A percentile compares a stretch with the other conserved stretches of the same genome.
These are phyloP conservation scores for Listrodromus nycthemerus DNA, from an alignment of 2,888 invertebrate species.

Conservation along the genomic window DNA sequence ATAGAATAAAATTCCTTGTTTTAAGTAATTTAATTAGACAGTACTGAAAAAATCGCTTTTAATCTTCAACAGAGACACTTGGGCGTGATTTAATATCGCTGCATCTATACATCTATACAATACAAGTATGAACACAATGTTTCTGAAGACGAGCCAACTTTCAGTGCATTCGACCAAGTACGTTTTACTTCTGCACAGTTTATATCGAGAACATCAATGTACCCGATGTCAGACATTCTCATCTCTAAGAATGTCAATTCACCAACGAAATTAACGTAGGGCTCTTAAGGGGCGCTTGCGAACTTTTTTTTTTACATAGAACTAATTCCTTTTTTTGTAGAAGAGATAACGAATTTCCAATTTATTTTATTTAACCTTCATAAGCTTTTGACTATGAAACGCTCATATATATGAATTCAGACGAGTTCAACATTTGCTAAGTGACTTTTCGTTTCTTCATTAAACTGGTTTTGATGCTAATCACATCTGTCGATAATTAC, in stretches of 20 bases:
- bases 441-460: slow-evolving; percentile 36
- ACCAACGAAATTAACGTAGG: slow-evolving; percentile 45
- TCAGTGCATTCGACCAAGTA: slow-evolving; percentile 64
- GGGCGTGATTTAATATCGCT: slow-evolving; percentile 31
- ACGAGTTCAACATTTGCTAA: slow-evolving; percentile 4
- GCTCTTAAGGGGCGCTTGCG: slow-evolving; percentile 25
- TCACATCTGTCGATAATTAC: slow-evolving; percentile 42
- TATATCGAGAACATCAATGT: slow-evolving; percentile 31
- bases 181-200: slow-evolving; percentile 32
- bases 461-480: slow-evolving; percentile 46
- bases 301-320: slow-evolving; percentile 25
- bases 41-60: slow-evolving; percentile 18
- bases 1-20: slow-evolving; percentile 2
- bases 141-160: slow-evolving; percentile 73
- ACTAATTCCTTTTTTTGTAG: slow-evolving; percentile 19
- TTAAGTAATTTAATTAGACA: background rate
- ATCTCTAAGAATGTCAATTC: slow-evolving; percentile 30
- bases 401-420: slow-evolving; percentile 15
- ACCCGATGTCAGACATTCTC: slow-evolving; percentile 30
- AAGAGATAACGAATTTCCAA: slow-evolving; percentile 7
- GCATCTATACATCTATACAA: slow-evolving; percentile 48
- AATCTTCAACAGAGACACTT: slow-evolving; percentile 28
- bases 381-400: slow-evolving; percentile 22
- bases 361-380: background rate
- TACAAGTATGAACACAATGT: slow-evolving; percentile 65